Percentiles rank a stretch among this genome's conserved stretches.
Conservation (phyloP, 2,888 invertebrate species). For the Allacma fusca region DNA sequence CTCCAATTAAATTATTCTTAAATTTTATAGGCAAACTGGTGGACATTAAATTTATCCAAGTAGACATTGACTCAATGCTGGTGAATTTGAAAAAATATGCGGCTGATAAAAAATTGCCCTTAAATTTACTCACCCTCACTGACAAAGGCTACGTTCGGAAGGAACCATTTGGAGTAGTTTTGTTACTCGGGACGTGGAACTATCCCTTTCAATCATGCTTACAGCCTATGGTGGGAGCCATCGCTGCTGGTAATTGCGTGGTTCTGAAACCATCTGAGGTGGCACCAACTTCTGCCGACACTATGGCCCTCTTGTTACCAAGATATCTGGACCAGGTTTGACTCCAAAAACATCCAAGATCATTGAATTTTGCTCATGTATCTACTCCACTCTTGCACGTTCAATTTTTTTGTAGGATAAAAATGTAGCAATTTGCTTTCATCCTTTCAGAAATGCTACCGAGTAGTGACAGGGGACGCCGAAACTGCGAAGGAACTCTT, state of each 20-base stretch:
- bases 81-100: conserved; percentile 32
- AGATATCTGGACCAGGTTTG: conserved; percentile 63
- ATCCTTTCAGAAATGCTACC: conserved; percentile 55
- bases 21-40: conserved; percentile 33
- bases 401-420: too few species aligned
- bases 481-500: conserved; percentile 67
- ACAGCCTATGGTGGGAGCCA: conserved; percentile 62
- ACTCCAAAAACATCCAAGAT: neutral
- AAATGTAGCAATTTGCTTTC: too few species aligned
- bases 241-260: conserved; percentile 68
- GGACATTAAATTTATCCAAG: conserved; percentile 50
- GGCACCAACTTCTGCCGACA: conserved; percentile 64
- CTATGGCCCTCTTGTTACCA: conserved; percentile 65
- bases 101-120: conserved; percentile 32
- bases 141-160: conserved; percentile 39
- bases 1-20: neutral
- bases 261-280: conserved; percentile 69
- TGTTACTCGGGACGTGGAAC: conserved; percentile 67
- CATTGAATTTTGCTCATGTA: too few species aligned
- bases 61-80: neutral
- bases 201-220: conserved; percentile 75
- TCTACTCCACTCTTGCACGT: too few species aligned
- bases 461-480: conserved; percentile 68
- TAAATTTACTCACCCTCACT: conserved; percentile 20
- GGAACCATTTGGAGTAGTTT: conserved; percentile 43